Evolutionary conservation across 2,113 vertebrate species (phyloP), one percentile per base, ranked within the genome.

Genomic region (Atlantisia rogersi): DNA sequence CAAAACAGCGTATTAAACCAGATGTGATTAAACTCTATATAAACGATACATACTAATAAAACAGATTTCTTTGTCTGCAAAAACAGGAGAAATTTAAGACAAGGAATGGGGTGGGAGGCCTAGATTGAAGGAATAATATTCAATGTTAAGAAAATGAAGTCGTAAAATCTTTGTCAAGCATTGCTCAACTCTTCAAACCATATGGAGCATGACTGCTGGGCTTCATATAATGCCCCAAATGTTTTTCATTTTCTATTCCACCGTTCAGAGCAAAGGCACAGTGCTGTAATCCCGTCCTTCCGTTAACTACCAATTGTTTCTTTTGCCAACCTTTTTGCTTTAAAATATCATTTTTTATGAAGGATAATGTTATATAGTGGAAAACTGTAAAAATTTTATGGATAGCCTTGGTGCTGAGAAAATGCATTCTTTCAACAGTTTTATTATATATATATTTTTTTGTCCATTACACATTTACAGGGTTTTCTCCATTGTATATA

Each of bases 311-410:
- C 92, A 88, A 26, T 95, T 92, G 94, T 96, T 97, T 97, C 94
- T 97, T 96, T 97, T 88, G 91, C 93, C 93, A 98, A 96, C 79
- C 93, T 94, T 97, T 97, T 97, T 95, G 90, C 97, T 97, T 98
- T 97, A 96, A 98, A 98, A 97, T 97, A 97, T 86, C 93, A 97
- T 95, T 95, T 98, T 98, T 97, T 98, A 97, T 97, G 95, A 97
- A 98, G 87, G 95, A 96, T 97, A 97, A 98, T 97, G 93, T 97
- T 95, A 97, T 96, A 98, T 91, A 91, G 87, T 96, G 88, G 93
- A 95, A 98, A 98, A 97, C 88, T 93, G 90, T 97, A 97, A 97
- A 97, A 96, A 84, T 95, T 93, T 97, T 97, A 97, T 97, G 95
- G 91, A 88, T 97, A 97, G 94, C 91, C 77, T 97, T 96, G 93